Evolutionary conservation across 2,113 vertebrate genomes (phyloP), one percentile per base, ranked within the genome.

Genomic region (Bubalus kerabau): DNA sequence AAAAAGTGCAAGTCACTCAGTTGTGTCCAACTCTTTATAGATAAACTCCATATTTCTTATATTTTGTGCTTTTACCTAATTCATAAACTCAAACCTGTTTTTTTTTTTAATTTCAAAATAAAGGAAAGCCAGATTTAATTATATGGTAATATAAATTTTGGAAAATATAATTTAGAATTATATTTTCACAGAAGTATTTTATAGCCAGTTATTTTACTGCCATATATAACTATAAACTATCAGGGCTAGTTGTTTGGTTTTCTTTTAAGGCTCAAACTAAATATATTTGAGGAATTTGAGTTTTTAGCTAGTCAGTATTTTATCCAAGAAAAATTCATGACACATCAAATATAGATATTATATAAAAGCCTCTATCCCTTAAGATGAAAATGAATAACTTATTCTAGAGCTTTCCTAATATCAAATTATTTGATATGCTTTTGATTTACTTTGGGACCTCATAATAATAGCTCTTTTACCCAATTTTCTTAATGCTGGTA

Each of bases 381-480:
- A n/a, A 32, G 96, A 24, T 92, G 74, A 90, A 97, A 94, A 94
- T 64, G 59, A 90, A 21, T 78, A 30, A n/a, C 52, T 94, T 97
- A 21, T 78, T 52, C 24, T 93, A 92, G 76, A 92, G 24, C 21
- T 94, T 94, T 95, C 12, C 86, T 89, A 46, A 81, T 76, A 15
- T 80, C 36, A 62, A 7, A 43, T 57, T 96, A 67, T 85, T 89
- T 86, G 8, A 54, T 50, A 48, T 43, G 24, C 57, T 86, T 78
- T 82, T 59, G 3, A 30, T 67, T 82, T 82, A 81, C 21, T 97
- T 96, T 80, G 87, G 62, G 89, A 46, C n/a, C 40, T 86, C 14
- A 24, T 94, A 95, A 36, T 82, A 92, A 48, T 50, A 76, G 8
- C 26, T 91, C 26, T 74, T 94, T n/a, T n/a, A 80, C 36, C n/a